These are phyloP conservation scores for Micrasema minimum DNA, from an alignment of 1,140 invertebrate genomes.

Conservation along the genomic window DNA sequence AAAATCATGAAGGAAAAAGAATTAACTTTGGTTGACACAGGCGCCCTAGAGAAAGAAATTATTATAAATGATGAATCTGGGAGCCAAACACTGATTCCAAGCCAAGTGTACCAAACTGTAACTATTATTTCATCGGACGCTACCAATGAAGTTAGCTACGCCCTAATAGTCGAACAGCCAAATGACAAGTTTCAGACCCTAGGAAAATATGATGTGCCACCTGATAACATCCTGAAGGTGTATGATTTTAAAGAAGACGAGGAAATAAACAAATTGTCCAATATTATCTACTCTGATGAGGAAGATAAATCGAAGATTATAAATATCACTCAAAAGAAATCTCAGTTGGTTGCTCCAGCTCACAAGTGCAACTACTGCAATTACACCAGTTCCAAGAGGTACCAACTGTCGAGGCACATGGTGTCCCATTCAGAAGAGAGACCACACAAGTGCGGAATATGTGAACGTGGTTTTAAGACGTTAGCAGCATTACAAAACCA, in stretches of 20 bases:
- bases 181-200: conserved; percentile 73
- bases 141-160: conserved; percentile 87
- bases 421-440: conserved; percentile 95
- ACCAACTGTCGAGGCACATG: conserved; percentile 92
- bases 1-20: conserved; percentile 15
- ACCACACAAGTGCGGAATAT: conserved; percentile 94
- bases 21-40: no score
- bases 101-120: conserved; percentile 80
- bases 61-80: conserved; percentile 52
- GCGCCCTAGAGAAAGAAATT: no score
- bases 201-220: conserved; percentile 68
- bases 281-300: conserved; percentile 70
- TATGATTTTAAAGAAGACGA: conserved; percentile 76
- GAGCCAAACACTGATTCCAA: conserved; percentile 56
- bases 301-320: conserved; percentile 79
- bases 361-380: conserved; percentile 92
- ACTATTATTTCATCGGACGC: conserved; percentile 87
- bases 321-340: conserved; percentile 76
- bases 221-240: conserved; percentile 68
- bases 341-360: conserved; percentile 75
- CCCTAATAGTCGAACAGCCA: conserved; percentile 85
- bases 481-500: conserved; percentile 94
- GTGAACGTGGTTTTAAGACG: conserved; percentile 95
- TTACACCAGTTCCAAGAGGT: conserved; percentile 89
- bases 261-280: conserved; percentile 61